Conservation (phyloP, 2,888 invertebrate genomes). For the Drosophila rellima region DNA sequence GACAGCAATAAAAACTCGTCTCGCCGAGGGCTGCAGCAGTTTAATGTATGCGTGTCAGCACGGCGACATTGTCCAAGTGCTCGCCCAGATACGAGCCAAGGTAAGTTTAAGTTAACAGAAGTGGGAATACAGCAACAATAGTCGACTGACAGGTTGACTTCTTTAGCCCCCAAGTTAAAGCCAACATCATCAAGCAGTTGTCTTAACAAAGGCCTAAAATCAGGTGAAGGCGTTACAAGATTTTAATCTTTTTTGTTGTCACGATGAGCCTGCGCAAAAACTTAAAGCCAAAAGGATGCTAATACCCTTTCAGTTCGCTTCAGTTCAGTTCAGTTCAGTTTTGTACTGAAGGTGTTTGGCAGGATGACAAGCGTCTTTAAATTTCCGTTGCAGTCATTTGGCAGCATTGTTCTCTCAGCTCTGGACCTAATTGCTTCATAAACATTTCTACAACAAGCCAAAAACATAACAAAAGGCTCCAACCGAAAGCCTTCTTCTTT, state of each 20-base stretch:
- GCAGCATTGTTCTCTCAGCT: conserved; percentile 73
- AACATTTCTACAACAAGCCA: conserved; percentile 76
- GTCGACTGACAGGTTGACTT: conserved; percentile 56
- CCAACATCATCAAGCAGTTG: conserved; percentile 39
- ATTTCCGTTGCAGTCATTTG: conserved; percentile 75
- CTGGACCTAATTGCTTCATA: conserved; percentile 82
- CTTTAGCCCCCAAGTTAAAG: conserved; percentile 11
- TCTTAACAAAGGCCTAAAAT: conserved; percentile 64
- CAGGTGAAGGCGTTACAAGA: conserved; percentile 75
- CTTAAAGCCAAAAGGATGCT: conserved; percentile 50
- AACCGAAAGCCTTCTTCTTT: not conserved
- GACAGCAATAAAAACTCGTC: conserved; percentile 77
- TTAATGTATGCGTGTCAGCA: conserved; percentile 97
- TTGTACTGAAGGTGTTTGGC: conserved; percentile 40
- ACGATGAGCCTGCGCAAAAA: conserved; percentile 72
- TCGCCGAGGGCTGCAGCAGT: conserved; percentile 91
- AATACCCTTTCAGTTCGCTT: conserved; percentile 49
- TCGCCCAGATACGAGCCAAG: conserved; percentile 91
- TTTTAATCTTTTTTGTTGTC: conserved; percentile 73
- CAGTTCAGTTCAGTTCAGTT: conserved; percentile 2
- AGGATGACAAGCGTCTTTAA: conserved; percentile 62
- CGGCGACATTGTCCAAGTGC: conserved; percentile 91
- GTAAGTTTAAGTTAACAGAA: conserved; percentile 85
- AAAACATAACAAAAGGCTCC: conserved; percentile 62
- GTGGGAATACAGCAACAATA: not conserved